A percentile compares a stretch with the other conserved stretches of the same genome.
These are phyloP conservation scores for Prionchulus punctatus DNA, from an alignment of 2,888 invertebrate genomes.

Conservation along the genomic window DNA sequence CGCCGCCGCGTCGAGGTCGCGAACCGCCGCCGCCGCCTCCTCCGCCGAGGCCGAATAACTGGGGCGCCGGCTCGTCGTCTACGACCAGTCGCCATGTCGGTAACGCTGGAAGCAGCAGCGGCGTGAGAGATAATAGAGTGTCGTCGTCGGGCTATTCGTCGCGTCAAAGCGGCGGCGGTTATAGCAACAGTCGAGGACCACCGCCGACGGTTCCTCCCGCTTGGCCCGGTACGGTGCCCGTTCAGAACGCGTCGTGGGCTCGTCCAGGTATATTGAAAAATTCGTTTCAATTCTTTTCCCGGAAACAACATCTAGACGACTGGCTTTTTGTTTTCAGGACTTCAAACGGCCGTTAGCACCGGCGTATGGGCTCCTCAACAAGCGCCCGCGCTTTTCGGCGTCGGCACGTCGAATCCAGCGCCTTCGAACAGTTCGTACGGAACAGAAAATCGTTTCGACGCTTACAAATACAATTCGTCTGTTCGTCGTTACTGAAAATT, in stretches of 20 bases:
- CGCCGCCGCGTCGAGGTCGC: slow-evolving; percentile 14
- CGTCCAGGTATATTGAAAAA: background rate
- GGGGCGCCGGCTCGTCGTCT: slow-evolving; percentile 12
- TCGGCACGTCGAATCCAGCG: background rate
- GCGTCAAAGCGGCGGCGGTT: background rate
- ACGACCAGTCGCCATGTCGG: background rate
- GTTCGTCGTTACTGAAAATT: background rate
- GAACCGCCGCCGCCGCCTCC: slow-evolving; percentile 17
- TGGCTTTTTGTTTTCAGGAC: background rate
- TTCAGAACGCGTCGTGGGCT: background rate
- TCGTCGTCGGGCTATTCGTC: background rate
- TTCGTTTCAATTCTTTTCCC: no score
- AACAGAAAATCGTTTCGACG: background rate
- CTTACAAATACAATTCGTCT: background rate
- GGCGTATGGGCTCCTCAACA: background rate
- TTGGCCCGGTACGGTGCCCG: background rate
- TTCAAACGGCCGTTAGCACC: background rate
- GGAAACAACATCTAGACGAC: no score
- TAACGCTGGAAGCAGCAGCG: no score
- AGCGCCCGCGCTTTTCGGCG: background rate
- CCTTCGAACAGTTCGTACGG: background rate
- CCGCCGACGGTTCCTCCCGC: background rate
- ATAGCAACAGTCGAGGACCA: background rate
- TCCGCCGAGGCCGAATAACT: slow-evolving; percentile 17
- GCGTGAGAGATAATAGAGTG: background rate